These are phyloP conservation scores for Hydrotaea diabolus DNA, from an alignment of 2,888 invertebrate genomes.

Conservation along the genomic window DNA sequence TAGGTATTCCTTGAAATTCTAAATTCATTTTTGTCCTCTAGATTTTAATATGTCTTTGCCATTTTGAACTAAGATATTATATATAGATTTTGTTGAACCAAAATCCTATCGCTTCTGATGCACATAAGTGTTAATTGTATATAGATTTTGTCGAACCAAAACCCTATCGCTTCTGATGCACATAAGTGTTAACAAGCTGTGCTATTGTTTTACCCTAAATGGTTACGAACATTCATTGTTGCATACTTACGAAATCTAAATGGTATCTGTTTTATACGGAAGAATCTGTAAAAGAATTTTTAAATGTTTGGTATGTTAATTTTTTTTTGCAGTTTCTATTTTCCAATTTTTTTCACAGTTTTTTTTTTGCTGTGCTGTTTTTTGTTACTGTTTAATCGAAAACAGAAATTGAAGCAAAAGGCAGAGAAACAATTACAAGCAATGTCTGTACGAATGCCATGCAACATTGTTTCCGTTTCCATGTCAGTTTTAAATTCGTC, in stretches of 20 bases:
- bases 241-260: constrained; percentile 27
- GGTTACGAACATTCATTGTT: neutral
- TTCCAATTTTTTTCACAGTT: constrained; percentile 6
- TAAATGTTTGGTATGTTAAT: constrained; percentile 57
- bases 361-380: constrained; percentile 25
- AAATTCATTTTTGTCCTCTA: too few species aligned
- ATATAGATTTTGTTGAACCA: too few species aligned
- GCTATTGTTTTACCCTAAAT: neutral
- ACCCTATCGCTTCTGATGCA: too few species aligned
- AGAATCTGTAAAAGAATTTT: constrained; percentile 56
- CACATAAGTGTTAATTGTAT: too few species aligned
- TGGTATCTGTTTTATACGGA: constrained; percentile 50
- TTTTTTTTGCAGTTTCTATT: constrained; percentile 21
- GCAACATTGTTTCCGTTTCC: constrained; percentile 61
- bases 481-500: constrained; percentile 57
- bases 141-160: too few species aligned
- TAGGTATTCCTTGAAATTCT: too few species aligned
- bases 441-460: constrained; percentile 39
- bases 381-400: constrained; percentile 50
- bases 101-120: too few species aligned
- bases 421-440: constrained; percentile 16
- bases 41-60: too few species aligned
- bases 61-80: too few species aligned
- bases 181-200: too few species aligned
- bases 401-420: neutral